Conservation (phyloP, 2,888 invertebrate species). For the Hyposoter dolosus region DNA sequence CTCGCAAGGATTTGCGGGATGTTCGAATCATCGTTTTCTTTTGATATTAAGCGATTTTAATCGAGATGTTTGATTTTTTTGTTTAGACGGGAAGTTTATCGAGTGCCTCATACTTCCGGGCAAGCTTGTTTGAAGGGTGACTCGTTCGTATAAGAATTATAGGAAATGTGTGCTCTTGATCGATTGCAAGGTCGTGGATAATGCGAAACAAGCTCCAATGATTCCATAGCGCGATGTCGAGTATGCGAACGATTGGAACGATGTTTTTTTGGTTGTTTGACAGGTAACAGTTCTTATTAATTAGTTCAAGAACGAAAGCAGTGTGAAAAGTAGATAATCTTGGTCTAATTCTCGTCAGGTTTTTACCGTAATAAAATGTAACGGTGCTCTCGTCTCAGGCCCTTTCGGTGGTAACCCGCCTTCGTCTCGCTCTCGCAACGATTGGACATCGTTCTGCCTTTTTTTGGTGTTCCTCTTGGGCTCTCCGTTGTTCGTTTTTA, state of each 20-base stretch:
- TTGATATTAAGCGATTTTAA: neutral
- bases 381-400: conserved; percentile 40
- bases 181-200: neutral
- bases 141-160: no score
- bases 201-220: neutral
- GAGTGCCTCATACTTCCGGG: no score
- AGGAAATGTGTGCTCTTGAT: neutral
- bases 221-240: neutral
- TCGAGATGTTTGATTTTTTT: no score
- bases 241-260: neutral
- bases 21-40: neutral
- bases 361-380: conserved; percentile 56
- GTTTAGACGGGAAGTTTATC: no score
- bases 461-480: conserved; percentile 29
- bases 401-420: conserved; percentile 46
- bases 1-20: neutral
- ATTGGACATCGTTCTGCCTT: conserved; percentile 57
- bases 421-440: conserved; percentile 54
- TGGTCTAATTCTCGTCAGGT: conserved; percentile 43
- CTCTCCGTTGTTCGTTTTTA: conserved; percentile 33
- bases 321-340: conserved; percentile 6
- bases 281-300: neutral
- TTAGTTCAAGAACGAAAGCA: conserved; percentile 13
- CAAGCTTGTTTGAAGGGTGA: no score
- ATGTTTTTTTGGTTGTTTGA: neutral